Base-by-base conservation (phyloP, 2,113 vertebrate genomes). In the Daubentonia madagascariensis region DNA sequence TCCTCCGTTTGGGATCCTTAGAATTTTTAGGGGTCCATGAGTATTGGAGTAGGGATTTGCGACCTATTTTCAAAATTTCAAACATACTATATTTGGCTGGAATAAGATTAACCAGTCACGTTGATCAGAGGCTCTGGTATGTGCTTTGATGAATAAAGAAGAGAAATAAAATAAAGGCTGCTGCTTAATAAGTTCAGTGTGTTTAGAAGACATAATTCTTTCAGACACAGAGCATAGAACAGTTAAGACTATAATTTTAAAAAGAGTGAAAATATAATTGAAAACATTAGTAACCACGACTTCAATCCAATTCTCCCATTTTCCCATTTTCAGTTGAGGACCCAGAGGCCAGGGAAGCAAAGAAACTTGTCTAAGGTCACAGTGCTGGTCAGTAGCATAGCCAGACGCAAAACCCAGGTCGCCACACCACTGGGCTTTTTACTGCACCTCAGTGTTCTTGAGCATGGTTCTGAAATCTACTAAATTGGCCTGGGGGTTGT, bases 1-100 rank as follows among this genome's bases (percentile, higher is more conserved):
- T 87, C 35, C 73, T 97, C 37, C 48, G 13, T 37, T 52, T 76
- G 83, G 61, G 43, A 89, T 78, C 35, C 30, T 80, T 43, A 12
- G n/a, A 6, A 28, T 61, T 83, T 75, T 76, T 63, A 89, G 28
- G 87, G n/a, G 45, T 54, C 30, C 48, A 4, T 65, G 63, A 89
- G 6, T 79, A 65, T 88, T 81, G 37, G 12, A 83, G 12, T 73
- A 88, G 17, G n/a, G 54, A 86, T 50, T 78, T 92, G 88, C 48
- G 83, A 79, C 67, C 86, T 78, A 50, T 54, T 97, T 97, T 81
- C 57, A 86, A 96, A 96, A 95, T 91, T 83, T 61, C 57, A 84
- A 94, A 87, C 57, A 61, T 80, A 85, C 23, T 63, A 1, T 73
- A 48, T 91, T 91, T 86, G 68, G 61, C 63, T 76, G 20, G 50